These are phyloP conservation scores for Geopemphigus sp. DNA, from an alignment of 1,140 invertebrate species.

Conservation along the genomic window DNA sequence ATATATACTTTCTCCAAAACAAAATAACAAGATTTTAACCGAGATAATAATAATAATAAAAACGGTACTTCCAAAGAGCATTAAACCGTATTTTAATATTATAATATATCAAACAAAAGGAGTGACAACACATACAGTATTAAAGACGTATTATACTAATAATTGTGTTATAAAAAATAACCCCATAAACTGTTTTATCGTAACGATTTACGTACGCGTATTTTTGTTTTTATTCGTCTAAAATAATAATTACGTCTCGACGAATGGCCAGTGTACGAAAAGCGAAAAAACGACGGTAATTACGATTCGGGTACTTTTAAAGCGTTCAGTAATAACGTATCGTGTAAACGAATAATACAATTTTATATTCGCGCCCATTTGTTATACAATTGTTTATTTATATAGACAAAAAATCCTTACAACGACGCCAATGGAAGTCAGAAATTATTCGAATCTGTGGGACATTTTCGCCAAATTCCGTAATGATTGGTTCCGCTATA, in stretches of 20 bases:
- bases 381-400: no score
- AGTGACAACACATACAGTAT: background rate
- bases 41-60: constrained; percentile 15
- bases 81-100: constrained; percentile 12
- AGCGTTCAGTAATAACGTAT: no score
- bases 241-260: background rate
- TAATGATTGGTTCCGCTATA: no score
- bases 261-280: background rate
- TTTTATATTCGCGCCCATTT: no score
- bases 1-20: background rate
- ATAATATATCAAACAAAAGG: background rate
- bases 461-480: no score
- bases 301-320: no score
- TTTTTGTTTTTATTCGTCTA: constrained; percentile 17
- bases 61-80: constrained; percentile 2
- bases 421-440: no score
- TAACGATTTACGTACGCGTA: background rate
- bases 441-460: no score
- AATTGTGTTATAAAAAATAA: constrained; percentile 1
- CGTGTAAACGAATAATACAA: no score
- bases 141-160: constrained; percentile 14
- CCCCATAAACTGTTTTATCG: background rate
- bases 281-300: no score
- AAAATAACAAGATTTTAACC: background rate
- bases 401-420: no score